phyloP scores from a whole-genome alignment of 2,888 invertebrate genomes.

The Drosophila recens region DNA sequence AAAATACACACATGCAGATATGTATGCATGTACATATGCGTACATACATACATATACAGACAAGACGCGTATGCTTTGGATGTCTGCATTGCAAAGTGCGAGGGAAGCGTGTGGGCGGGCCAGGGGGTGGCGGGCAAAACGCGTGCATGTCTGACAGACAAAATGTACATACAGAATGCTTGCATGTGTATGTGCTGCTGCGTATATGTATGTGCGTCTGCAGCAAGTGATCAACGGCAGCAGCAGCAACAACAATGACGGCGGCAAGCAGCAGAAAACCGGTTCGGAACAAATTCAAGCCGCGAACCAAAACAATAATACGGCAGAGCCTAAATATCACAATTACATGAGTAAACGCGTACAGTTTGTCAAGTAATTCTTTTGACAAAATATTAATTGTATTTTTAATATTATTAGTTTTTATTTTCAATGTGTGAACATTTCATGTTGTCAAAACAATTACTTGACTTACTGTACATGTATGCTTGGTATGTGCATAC shows the following conservation, averaged over 20 bases:
- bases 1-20: conserved; percentile 57
- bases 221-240: conserved; percentile 61
- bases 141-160: conserved; percentile 55
- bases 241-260: conserved; percentile 27
- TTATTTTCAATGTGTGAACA: neutral
- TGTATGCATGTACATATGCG: conserved; percentile 13
- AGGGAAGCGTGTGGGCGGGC: conserved; percentile 67
- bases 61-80: conserved; percentile 24
- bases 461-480: neutral
- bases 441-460: neutral
- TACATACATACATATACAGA: conserved; percentile 2
- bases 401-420: neutral
- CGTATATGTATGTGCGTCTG: conserved; percentile 17
- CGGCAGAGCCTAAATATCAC: neutral
- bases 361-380: neutral
- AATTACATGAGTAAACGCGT: neutral
- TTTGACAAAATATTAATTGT: neutral
- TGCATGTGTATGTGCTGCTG: conserved; percentile 14
- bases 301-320: conserved; percentile 31
- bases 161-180: conserved; percentile 36
- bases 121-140: conserved; percentile 29
- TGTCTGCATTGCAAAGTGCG: conserved; percentile 72
- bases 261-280: conserved; percentile 22
- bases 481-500: neutral
- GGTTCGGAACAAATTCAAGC: conserved; percentile 42